Conservation (phyloP, 2,888 invertebrate species). For the Lochmaea capreae region DNA sequence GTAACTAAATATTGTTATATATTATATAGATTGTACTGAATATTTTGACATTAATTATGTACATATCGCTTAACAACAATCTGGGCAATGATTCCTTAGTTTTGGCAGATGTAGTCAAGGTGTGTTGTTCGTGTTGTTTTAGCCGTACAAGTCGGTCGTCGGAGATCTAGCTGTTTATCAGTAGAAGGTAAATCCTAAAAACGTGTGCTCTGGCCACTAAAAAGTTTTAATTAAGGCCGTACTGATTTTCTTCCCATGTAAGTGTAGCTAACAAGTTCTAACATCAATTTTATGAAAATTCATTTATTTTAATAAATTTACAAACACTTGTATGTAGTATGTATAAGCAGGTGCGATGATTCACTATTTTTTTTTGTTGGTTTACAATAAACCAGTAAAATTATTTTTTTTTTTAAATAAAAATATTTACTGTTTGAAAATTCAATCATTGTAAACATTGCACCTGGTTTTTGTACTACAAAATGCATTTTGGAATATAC, state of each 20-base stretch:
- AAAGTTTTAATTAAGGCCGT: slow-evolving; percentile 44
- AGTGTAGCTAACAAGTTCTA: slow-evolving; percentile 47
- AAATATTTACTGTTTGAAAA: no score
- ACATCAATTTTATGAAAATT: slow-evolving; percentile 11
- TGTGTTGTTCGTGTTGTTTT: slow-evolving; percentile 61
- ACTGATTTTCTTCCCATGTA: slow-evolving; percentile 49
- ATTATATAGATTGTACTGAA: no score
- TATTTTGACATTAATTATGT: neutral
- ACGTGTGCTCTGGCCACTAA: slow-evolving; percentile 48
- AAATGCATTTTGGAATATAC: no score
- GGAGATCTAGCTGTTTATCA: slow-evolving; percentile 66
- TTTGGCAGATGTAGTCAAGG: slow-evolving; percentile 54
- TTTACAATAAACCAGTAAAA: no score
- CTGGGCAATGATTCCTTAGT: slow-evolving; percentile 42
- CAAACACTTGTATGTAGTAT: neutral
- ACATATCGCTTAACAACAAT: slow-evolving; percentile 43
- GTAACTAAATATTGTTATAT: no score
- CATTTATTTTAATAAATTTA: neutral
- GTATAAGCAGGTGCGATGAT: neutral
- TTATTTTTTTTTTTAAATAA: no score
- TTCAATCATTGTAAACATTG: no score
- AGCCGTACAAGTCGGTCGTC: slow-evolving; percentile 67
- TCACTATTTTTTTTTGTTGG: no score
- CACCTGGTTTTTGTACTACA: no score
- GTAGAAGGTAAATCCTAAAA: slow-evolving; percentile 67